Evolutionary conservation across 2,888 invertebrate genomes (phyloP).

Genomic region (Carcina quercana): DNA sequence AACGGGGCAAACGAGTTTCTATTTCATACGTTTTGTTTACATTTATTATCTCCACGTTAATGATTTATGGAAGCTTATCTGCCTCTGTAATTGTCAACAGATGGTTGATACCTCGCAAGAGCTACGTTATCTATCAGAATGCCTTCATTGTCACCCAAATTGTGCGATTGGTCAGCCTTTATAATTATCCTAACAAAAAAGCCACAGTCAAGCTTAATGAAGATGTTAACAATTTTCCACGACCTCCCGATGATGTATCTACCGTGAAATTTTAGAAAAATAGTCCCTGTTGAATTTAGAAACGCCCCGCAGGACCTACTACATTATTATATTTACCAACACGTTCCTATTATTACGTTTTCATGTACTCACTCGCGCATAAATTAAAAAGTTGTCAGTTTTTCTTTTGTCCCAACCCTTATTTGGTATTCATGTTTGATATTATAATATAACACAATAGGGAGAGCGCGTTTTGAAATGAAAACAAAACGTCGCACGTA

Average conservation of each 20-base stretch:
- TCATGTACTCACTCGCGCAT: constrained; percentile 71
- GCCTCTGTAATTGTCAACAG: constrained; percentile 5
- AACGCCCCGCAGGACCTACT: constrained; percentile 64
- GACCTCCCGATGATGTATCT: constrained; percentile 51
- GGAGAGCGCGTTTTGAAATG: constrained; percentile 58
- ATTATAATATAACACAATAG: constrained; percentile 69
- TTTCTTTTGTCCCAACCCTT: constrained; percentile 72
- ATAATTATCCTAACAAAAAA: constrained; percentile 15
- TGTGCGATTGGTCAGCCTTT: no score
- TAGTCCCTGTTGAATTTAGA: constrained; percentile 43
- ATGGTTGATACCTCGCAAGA: constrained; percentile 8
- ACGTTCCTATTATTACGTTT: constrained; percentile 71
- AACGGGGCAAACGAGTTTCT: no score
- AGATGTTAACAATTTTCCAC: constrained; percentile 61
- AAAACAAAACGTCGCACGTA: constrained; percentile 50
- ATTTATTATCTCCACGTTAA: no score
- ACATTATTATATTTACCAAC: constrained; percentile 72
- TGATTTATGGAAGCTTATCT: background rate
- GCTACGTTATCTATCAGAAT: constrained; percentile 31
- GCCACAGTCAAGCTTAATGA: constrained; percentile 44
- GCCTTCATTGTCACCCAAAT: constrained; percentile 27
- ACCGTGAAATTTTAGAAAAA: constrained; percentile 72
- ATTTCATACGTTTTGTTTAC: no score
- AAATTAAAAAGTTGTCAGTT: constrained; percentile 71
- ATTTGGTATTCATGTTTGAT: constrained; percentile 75